Conservation (phyloP, 1,140 invertebrate genomes). For the Scaptomyza hsui region DNA sequence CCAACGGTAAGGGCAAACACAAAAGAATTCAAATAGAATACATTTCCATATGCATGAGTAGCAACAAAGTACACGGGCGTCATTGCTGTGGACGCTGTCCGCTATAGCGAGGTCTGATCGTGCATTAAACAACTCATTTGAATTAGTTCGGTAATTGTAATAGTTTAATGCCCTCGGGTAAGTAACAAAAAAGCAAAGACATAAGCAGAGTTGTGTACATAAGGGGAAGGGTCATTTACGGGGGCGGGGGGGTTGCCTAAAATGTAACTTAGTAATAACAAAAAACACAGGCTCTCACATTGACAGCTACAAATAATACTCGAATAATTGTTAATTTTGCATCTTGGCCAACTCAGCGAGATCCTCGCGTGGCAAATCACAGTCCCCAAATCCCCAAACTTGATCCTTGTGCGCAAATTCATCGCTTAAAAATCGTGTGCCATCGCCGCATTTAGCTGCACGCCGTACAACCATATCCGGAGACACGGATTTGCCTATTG, state of each 20-base stretch:
- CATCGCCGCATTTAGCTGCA: slow-evolving; percentile 88
- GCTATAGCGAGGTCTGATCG: slow-evolving; percentile 14
- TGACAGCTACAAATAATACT: slow-evolving; percentile 38
- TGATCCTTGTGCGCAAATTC: slow-evolving; percentile 77
- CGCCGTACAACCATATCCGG: slow-evolving; percentile 87
- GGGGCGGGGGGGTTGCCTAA: slow-evolving; percentile 27
- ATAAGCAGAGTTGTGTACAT: slow-evolving; percentile 3
- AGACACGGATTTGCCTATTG: slow-evolving; percentile 86
- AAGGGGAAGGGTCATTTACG: neutral
- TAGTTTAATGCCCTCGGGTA: slow-evolving; percentile 62
- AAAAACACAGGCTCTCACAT: slow-evolving; percentile 48
- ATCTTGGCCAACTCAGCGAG: slow-evolving; percentile 85
- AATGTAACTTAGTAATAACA: slow-evolving; percentile 54
- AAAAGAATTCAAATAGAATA: neutral
- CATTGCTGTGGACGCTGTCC: neutral
- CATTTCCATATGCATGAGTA: slow-evolving; percentile 40
- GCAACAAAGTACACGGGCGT: slow-evolving; percentile 1
- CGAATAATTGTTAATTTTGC: slow-evolving; percentile 62
- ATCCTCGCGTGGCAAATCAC: slow-evolving; percentile 85
- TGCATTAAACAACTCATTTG: neutral
- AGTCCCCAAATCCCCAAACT: slow-evolving; percentile 87
- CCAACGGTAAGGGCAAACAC: neutral
- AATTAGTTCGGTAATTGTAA: slow-evolving; percentile 9
- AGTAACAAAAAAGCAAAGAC: slow-evolving; percentile 60
- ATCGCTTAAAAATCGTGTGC: slow-evolving; percentile 83